These are phyloP conservation scores for Meteorus sp. DNA, from an alignment of 1,140 invertebrate species.

Conservation along the genomic window DNA sequence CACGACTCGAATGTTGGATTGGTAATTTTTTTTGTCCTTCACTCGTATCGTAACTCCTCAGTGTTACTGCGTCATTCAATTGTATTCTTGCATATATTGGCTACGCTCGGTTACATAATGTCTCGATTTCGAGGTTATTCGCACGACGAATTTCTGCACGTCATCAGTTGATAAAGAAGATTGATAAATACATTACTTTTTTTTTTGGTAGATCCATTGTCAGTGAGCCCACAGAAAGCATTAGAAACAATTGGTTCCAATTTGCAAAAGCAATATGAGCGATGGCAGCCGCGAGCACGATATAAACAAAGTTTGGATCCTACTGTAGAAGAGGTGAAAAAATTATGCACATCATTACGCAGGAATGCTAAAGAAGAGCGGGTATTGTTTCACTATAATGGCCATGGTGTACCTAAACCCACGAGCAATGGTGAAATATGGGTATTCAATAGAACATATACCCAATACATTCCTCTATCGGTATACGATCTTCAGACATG, in stretches of 20 bases:
- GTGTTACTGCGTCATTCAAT: not conserved
- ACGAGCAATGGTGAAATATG: conserved; percentile 99
- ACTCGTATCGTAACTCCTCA: not conserved
- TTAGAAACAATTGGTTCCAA: conserved; percentile 89
- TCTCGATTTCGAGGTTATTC: not conserved
- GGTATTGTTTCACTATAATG: conserved; percentile 99
- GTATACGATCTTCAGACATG: conserved; percentile 98
- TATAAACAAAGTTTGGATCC: conserved; percentile 97
- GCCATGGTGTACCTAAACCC: conserved; percentile 97
- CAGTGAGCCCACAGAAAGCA: conserved; percentile 89
- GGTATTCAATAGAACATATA: conserved; percentile 98
- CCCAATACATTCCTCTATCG: conserved; percentile 98
- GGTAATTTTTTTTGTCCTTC: conserved; percentile 62
- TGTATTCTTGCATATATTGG: not conserved
- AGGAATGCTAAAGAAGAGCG: conserved; percentile 98
- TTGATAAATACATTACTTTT: conserved; percentile 19
- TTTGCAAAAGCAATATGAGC: conserved; percentile 94
- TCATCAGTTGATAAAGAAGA: too few relatives aligned
- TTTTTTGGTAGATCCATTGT: conserved; percentile 69
- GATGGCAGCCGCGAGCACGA: conserved; percentile 95
- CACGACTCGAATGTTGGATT: conserved; percentile 96
- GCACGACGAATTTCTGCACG: not conserved
- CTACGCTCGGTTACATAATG: not conserved
- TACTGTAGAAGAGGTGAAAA: conserved; percentile 97
- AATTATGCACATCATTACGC: conserved; percentile 91